Conservation (phyloP, 1,140 invertebrate genomes). For the Apis dorsata region DNA sequence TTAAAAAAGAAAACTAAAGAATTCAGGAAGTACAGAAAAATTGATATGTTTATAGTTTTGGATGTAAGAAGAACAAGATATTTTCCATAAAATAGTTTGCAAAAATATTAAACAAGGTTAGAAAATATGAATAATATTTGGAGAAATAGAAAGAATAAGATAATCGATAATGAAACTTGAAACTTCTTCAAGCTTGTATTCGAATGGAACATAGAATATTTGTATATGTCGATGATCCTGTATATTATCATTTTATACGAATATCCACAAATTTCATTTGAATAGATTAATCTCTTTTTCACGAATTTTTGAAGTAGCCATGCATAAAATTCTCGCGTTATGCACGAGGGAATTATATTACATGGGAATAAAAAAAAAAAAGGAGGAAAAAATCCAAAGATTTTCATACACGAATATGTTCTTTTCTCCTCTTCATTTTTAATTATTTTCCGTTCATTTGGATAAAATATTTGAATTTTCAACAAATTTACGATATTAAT, state of each 20-base stretch:
- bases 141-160: no score
- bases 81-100: neutral
- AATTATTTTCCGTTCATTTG: neutral
- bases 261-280: neutral
- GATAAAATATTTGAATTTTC: neutral
- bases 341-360: neutral
- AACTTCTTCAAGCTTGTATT: no score
- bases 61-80: neutral
- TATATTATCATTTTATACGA: neutral
- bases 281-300: neutral
- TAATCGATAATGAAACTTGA: no score
- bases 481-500: neutral
- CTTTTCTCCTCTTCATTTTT: neutral
- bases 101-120: no score
- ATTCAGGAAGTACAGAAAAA: neutral
- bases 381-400: neutral
- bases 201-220: neutral
- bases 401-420: neutral
- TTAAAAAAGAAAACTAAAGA: neutral
- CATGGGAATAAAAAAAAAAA: neutral
- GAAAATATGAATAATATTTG: no score
- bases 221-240: neutral
- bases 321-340: neutral
- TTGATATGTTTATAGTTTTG: neutral
- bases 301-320: neutral